These are phyloP conservation scores for Lycaena phlaeas DNA, from an alignment of 2,888 invertebrate genomes.

Conservation along the genomic window DNA sequence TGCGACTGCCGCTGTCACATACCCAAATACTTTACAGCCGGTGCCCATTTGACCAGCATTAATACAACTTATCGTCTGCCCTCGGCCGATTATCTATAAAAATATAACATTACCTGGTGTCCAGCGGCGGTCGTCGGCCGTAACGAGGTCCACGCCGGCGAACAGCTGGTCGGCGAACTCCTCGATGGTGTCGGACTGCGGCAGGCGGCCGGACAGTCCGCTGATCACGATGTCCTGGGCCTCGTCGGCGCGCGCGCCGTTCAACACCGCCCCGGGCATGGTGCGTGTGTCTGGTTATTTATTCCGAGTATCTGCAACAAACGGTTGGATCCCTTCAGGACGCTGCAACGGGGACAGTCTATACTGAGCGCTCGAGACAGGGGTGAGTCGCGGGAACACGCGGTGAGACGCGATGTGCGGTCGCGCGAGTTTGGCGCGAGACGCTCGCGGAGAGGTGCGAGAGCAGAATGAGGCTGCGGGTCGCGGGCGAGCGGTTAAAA, in stretches of 20 bases:
- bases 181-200: constrained; percentile 91
- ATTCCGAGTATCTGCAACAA: constrained; percentile 32
- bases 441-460: constrained; percentile 28
- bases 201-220: constrained; percentile 90
- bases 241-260: constrained; percentile 34
- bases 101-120: constrained; percentile 77
- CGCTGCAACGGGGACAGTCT: too few relatives aligned
- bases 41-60: too few relatives aligned
- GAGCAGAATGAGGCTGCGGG: constrained; percentile 39
- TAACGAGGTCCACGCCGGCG: constrained; percentile 93
- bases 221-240: constrained; percentile 87
- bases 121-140: constrained; percentile 93
- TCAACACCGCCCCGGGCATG: constrained; percentile 55
- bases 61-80: too few relatives aligned
- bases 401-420: constrained; percentile 5
- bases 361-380: too few relatives aligned
- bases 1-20: too few relatives aligned
- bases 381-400: too few relatives aligned
- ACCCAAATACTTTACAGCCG: too few relatives aligned
- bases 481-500: constrained; percentile 42
- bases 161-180: constrained; percentile 95
- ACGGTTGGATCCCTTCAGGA: too few relatives aligned
- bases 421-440: constrained; percentile 12
- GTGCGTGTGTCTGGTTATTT: too few relatives aligned
- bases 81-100: too few relatives aligned